A percentile compares a stretch with the other conserved stretches of the same genome.
Evolutionary conservation across 92 coral and sea anemone genomes (phyloP).

Genomic region (Porites divaricata): DNA sequence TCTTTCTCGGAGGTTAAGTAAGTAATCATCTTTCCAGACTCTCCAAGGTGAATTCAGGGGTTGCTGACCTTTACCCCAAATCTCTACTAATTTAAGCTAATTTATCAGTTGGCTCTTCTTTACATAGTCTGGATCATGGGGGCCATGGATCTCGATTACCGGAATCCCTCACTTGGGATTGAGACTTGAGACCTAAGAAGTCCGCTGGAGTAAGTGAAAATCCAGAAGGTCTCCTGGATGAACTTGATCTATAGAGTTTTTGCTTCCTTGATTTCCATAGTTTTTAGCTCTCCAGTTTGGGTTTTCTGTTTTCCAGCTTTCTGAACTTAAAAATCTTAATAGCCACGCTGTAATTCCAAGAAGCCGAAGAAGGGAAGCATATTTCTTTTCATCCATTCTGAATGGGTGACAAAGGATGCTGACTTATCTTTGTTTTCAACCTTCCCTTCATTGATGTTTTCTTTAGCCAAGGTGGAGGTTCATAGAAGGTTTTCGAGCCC

Average conservation of each 20-base stretch:
- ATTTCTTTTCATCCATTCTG: constrained; percentile 5
- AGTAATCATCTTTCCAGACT: too few relatives aligned
- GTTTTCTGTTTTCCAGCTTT: constrained; percentile 5
- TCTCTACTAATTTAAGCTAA: too few relatives aligned
- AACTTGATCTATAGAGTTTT: not conserved
- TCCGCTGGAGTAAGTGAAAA: not conserved
- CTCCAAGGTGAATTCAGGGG: too few relatives aligned
- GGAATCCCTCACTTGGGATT: too few relatives aligned
- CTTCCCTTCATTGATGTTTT: constrained; percentile 4
- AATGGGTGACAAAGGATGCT: not conserved
- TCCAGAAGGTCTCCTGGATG: not conserved
- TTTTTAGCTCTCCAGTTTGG: constrained; percentile 11
- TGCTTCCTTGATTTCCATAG: not conserved
- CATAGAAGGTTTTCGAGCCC: constrained; percentile 16
- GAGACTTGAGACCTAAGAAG: too few relatives aligned
- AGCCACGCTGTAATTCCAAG: constrained; percentile 4
- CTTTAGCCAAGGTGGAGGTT: constrained; percentile 8
- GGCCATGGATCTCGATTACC: too few relatives aligned
- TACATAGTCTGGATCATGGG: too few relatives aligned
- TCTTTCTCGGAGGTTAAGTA: too few relatives aligned
- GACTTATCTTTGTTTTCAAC: not conserved
- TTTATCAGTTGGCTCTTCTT: too few relatives aligned
- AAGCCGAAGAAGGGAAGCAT: constrained; percentile 22
- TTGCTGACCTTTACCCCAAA: too few relatives aligned
- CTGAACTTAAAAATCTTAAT: constrained; percentile 1